A percentile compares a stretch with the other conserved stretches of the same genome.
phyloP scores from a whole-genome alignment of 1,140 invertebrate genomes.

The Solenopsis invicta region DNA sequence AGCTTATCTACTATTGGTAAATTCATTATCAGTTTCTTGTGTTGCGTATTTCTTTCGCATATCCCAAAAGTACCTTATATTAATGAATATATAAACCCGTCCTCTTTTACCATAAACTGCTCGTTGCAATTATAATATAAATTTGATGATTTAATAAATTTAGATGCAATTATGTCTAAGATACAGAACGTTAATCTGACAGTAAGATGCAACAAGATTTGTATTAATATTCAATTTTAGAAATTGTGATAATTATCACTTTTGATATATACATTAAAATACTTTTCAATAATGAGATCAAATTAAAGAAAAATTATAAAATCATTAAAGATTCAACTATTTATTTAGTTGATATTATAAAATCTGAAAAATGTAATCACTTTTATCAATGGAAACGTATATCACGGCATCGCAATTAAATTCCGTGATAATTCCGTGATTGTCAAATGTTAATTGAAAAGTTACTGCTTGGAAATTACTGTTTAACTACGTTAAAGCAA shows the following conservation, averaged over 20 bases:
- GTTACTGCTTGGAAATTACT: background rate
- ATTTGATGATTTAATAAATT: background rate
- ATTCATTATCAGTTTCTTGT: background rate
- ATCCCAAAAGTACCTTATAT: background rate
- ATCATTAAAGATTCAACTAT: background rate
- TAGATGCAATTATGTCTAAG: background rate
- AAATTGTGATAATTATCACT: no score
- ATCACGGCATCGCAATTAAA: background rate
- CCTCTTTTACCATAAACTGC: constrained; percentile 1
- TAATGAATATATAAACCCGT: background rate
- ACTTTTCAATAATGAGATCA: background rate
- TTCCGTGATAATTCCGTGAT: background rate
- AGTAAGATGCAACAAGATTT: background rate
- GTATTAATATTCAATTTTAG: background rate
- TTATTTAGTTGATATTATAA: background rate
- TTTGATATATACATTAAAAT: background rate
- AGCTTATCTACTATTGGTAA: constrained; percentile 46
- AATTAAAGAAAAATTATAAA: background rate
- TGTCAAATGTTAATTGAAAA: background rate
- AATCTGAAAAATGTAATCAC: background rate
- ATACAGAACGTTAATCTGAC: background rate
- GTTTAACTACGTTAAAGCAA: background rate
- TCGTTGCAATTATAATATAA: background rate
- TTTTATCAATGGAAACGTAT: background rate
- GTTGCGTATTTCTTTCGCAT: background rate